A percentile compares a stretch with the other conserved stretches of the same genome.
phyloP scores from a whole-genome alignment of 2,888 invertebrate genomes.

The Diachrysia chrysitis region DNA sequence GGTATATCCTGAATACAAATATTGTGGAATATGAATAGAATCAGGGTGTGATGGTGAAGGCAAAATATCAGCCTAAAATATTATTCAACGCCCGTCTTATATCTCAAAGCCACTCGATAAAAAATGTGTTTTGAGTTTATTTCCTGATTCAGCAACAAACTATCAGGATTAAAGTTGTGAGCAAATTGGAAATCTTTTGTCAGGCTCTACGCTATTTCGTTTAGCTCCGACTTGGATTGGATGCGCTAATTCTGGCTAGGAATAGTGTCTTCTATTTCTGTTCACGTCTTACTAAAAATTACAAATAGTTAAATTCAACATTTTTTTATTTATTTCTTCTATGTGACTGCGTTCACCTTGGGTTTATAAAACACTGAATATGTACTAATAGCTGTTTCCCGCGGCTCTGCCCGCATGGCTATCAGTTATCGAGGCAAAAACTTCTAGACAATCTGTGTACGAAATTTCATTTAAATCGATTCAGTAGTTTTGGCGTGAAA shows the following conservation, averaged over 20 bases:
- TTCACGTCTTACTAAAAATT: background rate
- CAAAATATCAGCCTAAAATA: background rate
- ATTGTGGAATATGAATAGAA: slow-evolving; percentile 27
- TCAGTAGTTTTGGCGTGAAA: no score
- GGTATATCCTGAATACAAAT: slow-evolving; percentile 32
- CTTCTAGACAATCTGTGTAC: no score
- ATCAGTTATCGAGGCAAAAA: no score
- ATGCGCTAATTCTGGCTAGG: background rate
- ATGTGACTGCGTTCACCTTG: no score
- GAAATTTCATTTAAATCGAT: no score
- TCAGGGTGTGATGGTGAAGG: background rate
- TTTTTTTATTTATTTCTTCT: no score
- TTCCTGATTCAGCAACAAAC: background rate
- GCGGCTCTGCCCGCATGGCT: no score
- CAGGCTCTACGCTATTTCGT: background rate
- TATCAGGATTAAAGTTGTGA: background rate
- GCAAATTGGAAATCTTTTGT: slow-evolving; percentile 6
- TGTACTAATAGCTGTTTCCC: no score
- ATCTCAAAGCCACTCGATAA: background rate
- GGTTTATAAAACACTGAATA: no score
- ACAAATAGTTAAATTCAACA: no score
- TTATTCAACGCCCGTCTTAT: background rate
- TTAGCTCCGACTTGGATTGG: background rate
- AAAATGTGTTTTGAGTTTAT: background rate
- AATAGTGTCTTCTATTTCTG: background rate